Base-by-base conservation (phyloP, 2,888 invertebrate species). In the Dasysyrphus albostriatus region DNA sequence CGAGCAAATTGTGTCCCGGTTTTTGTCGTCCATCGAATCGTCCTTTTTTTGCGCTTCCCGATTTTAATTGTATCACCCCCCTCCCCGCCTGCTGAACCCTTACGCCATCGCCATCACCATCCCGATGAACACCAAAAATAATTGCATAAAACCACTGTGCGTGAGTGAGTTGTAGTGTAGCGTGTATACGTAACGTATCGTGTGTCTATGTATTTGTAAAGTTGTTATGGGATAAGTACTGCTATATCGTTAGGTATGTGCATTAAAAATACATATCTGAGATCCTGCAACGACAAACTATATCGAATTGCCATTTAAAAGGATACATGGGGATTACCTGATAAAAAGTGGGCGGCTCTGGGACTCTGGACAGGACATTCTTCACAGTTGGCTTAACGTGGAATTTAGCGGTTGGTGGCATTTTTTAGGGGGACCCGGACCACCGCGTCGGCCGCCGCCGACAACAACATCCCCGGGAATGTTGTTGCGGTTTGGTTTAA, bases 311-410 rank as follows among this genome's bases (percentile, higher is more conserved):
- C 87, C 70, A 79, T 87, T 87, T 87, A 87, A 83, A 87, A 75
- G 87, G 87, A 87, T 87, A 87, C 87, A 87, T 67, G 78, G 42
- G 87, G 82, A 82, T 87, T 82, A 87, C 87, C 87, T 87, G 87
- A 87, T 87, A 87, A 87, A 87, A 82, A 78, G 87, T 83, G 82
- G 70, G 87, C 19, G 59, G 77, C 39, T 44, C 39, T 56, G 80
- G 69, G 5, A 34, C 19, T 32, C n/a, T 10, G 39, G 67, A 37
- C 37, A 65, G 82, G 70, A 78, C 78, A 87, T 87, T 87, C 87
- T 82, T 87, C 87, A 87, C 87, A 82, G 87, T 87, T 87, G 82
- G 87, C 78, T 87, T 87, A 87, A 87, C 82, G 87, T 65, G 65
- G 78, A 87, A 82, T 87, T 85, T 85, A 85, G 81, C 77, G 85